Evolutionary conservation across 2,888 invertebrate genomes (phyloP), one percentile per base, ranked within the genome.

Genomic region (Serrognathus titanus): DNA sequence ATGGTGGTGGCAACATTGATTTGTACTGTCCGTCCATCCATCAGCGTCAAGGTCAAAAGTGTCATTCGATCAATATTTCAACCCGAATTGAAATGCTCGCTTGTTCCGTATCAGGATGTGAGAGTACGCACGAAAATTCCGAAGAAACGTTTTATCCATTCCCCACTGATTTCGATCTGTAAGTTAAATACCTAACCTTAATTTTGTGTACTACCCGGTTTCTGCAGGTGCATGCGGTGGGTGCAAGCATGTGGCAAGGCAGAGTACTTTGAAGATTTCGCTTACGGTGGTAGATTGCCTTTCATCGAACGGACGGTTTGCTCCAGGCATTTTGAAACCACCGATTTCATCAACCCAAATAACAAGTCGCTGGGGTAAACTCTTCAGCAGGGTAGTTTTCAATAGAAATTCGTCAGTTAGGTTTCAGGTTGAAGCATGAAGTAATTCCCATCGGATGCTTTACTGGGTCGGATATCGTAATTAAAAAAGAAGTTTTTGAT

Each of bases 181-280:
- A 48, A 53, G 57, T 57, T 40, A 7, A 10, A 38, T 11, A 12
- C 35, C 13, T 16, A 16, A 8, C 31, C 24, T 12, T 8, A 12
- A 10, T 12, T 11, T 50, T 11, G 10, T 10, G 16, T 4, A 11
- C 6, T n/a, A 24, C 5, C 16, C 8, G 36, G 9, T 12, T 39
- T 13, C 52, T 55, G n/a, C 37, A 60, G 60, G 13, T 60, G 60
- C 41, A 45, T 55, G 50, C 10, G 20, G 24, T 60, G 60, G 58
- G 50, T 60, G n/a, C 52, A 60, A 41, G 55, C 43, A 35, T 60
- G 60, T 43, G 49, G 50, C 9, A 52, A 36, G 40, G 31, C 52
- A 12, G 49, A 59, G 43, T 35, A 53, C 36, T 53, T 57, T 43
- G 60, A 60, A 51, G 57, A 60, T 35, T 60, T 60, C 55, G 43